These are phyloP conservation scores for Psittacula derbiana DNA, from an alignment of 2,797 vertebrate genomes.

Conservation along the genomic window DNA sequence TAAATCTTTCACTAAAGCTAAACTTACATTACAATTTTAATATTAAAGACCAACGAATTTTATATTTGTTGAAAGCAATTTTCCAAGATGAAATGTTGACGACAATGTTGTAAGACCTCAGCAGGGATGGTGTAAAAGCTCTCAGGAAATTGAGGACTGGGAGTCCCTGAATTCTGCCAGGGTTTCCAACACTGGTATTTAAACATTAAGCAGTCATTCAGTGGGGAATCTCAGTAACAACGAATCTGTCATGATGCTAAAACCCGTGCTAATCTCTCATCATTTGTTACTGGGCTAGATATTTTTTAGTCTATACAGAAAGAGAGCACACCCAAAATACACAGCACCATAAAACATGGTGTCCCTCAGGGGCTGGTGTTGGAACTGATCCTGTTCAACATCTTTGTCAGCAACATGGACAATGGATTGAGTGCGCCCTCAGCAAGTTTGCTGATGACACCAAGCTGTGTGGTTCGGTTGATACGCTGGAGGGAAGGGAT, in stretches of 20 bases:
- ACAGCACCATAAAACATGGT: neutral
- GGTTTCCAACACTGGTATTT: neutral
- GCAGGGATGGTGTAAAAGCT: rapidly evolving
- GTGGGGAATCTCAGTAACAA: neutral
- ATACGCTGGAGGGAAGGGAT: neutral
- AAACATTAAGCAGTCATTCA: neutral
- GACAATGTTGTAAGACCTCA: neutral
- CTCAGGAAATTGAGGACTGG: neutral
- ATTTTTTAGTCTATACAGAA: neutral
- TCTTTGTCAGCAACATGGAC: neutral
- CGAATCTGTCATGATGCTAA: neutral
- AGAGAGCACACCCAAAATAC: neutral
- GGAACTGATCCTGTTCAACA: neutral
- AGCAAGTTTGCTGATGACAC: neutral
- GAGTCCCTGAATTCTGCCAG: neutral
- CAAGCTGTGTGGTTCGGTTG: neutral
- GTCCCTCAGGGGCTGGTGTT: neutral
- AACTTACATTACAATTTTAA: neutral
- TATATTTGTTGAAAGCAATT: neutral
- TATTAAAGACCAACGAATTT: neutral
- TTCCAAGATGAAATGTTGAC: neutral
- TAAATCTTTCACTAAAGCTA: neutral
- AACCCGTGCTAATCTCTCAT: neutral
- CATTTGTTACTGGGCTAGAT: neutral
- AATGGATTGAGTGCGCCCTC: neutral